phyloP scores from a whole-genome alignment of 1,140 invertebrate genomes.

The Adoxophyes honmai region DNA sequence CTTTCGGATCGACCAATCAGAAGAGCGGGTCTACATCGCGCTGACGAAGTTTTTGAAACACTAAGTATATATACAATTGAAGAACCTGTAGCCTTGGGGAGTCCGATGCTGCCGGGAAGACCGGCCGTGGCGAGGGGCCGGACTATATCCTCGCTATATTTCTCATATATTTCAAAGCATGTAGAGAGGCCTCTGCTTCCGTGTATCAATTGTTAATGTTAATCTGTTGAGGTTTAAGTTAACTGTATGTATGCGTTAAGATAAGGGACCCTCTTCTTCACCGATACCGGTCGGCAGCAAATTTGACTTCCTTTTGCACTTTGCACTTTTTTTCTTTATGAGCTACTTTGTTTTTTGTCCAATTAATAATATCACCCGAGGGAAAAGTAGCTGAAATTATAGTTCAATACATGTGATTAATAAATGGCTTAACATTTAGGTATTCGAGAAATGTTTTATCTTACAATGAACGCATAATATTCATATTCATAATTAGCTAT shows the following conservation, averaged over 20 bases:
- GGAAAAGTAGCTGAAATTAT: too few relatives aligned
- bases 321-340: neutral
- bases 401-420: too few relatives aligned
- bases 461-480: too few relatives aligned
- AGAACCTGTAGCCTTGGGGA: constrained; percentile 33
- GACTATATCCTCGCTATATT: constrained; percentile 63
- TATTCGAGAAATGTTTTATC: too few relatives aligned
- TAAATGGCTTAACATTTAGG: too few relatives aligned
- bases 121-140: constrained; percentile 70
- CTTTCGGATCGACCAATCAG: constrained; percentile 39
- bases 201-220: constrained; percentile 73
- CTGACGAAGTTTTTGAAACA: constrained; percentile 36
- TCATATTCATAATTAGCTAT: too few relatives aligned
- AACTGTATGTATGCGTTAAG: constrained; percentile 73
- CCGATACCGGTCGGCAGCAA: constrained; percentile 60
- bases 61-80: constrained; percentile 36
- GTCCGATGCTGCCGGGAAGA: constrained; percentile 69
- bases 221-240: constrained; percentile 66
- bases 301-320: constrained; percentile 64
- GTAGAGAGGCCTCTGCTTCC: constrained; percentile 71
- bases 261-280: constrained; percentile 67
- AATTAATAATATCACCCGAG: too few relatives aligned
- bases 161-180: constrained; percentile 36
- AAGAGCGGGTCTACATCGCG: constrained; percentile 44
- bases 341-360: too few relatives aligned